A percentile compares a stretch with the other conserved stretches of the same genome.
phyloP scores from a whole-genome alignment of 2,113 vertebrate species.

The Oostethus manadensis region DNA sequence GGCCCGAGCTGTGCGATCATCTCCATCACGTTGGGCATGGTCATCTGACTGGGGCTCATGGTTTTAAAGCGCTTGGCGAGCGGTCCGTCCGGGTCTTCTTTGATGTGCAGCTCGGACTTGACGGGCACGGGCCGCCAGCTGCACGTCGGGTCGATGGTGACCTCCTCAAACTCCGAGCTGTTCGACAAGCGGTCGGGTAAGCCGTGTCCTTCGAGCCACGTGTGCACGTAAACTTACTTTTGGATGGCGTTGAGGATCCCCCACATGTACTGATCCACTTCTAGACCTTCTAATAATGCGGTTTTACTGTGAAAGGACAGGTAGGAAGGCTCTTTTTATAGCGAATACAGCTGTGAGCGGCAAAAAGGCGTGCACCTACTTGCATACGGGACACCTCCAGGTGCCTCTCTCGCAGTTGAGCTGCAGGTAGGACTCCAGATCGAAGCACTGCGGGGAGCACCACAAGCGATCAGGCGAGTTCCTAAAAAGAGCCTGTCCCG shows the following conservation, averaged over 20 bases:
- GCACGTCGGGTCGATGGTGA: constrained; percentile 97
- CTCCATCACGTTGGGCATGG: constrained; percentile 99
- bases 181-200: not conserved
- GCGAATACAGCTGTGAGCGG: not conserved
- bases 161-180: constrained; percentile 98
- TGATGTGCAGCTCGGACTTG: constrained; percentile 97
- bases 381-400: constrained; percentile 99
- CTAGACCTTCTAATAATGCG: constrained; percentile 92
- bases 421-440: constrained; percentile 97
- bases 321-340: not conserved
- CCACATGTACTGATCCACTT: constrained; percentile 99
- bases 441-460: constrained; percentile 82
- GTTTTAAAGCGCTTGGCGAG: constrained; percentile 98
- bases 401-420: constrained; percentile 98
- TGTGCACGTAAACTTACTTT: constrained; percentile 79
- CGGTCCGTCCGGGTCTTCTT: constrained; percentile 96
- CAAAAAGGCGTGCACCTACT: constrained; percentile 73
- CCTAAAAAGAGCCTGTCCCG: not conserved
- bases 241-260: constrained; percentile 98
- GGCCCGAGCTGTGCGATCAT: constrained; percentile 98
- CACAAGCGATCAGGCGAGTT: not conserved
- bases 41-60: constrained; percentile 99
- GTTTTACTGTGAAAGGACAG: constrained; percentile 85
- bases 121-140: constrained; percentile 98
- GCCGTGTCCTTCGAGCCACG: not conserved